Evolutionary conservation across 2,113 vertebrate genomes (phyloP).

Genomic region (Larimichthys crocea): DNA sequence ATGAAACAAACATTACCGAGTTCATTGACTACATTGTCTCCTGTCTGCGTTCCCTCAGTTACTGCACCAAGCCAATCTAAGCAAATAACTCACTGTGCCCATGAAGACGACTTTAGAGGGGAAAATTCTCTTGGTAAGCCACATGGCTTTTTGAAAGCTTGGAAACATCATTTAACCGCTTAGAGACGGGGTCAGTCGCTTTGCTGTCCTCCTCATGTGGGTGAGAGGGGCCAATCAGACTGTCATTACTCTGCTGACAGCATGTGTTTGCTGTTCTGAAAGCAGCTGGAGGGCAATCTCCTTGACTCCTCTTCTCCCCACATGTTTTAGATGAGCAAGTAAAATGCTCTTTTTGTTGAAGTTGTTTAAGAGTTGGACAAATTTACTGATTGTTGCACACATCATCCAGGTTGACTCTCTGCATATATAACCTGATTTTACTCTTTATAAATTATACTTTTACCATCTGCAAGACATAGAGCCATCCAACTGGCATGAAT

Average conservation of each 20-base stretch:
- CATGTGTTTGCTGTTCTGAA: constrained; percentile 60
- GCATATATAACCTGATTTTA: constrained; percentile 16
- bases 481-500: constrained; percentile 29
- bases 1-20: constrained; percentile 41
- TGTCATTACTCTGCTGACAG: constrained; percentile 56
- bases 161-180: constrained; percentile 46
- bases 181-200: constrained; percentile 27
- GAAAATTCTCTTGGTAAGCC: constrained; percentile 47
- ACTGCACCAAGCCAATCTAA: constrained; percentile 53
- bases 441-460: constrained; percentile 8
- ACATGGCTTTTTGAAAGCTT: constrained; percentile 31
- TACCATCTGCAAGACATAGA: constrained; percentile 31
- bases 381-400: constrained; percentile 8
- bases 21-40: constrained; percentile 50
- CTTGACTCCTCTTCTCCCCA: constrained; percentile 27
- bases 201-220: constrained; percentile 46
- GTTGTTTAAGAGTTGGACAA: constrained; percentile 15
- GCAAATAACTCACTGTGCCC: constrained; percentile 52
- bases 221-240: constrained; percentile 47
- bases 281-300: constrained; percentile 46
- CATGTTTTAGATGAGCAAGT: constrained; percentile 49
- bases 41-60: constrained; percentile 32
- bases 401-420: neutral
- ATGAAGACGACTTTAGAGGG: constrained; percentile 44
- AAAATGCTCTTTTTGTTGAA: constrained; percentile 12